These are phyloP conservation scores for Drosophila barbarae DNA, from an alignment of 2,888 invertebrate genomes.

Conservation along the genomic window DNA sequence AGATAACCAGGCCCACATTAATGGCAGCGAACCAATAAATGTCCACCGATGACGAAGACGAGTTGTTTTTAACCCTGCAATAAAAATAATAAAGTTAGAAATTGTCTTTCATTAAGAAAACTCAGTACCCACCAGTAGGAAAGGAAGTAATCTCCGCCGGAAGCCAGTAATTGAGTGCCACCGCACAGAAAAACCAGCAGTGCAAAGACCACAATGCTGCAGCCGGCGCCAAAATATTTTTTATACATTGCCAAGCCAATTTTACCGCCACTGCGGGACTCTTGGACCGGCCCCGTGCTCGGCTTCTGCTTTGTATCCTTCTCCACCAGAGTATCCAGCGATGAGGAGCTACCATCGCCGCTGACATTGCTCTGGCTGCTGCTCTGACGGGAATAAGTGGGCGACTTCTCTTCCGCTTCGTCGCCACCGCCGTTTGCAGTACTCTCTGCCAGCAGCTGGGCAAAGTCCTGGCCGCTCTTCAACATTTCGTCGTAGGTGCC, in stretches of 20 bases:
- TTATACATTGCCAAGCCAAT: constrained; percentile 83
- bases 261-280: constrained; percentile 83
- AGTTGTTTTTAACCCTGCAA: constrained; percentile 72
- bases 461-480: constrained; percentile 88
- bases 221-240: constrained; percentile 86
- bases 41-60: constrained; percentile 55
- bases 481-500: constrained; percentile 87
- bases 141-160: constrained; percentile 88
- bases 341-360: constrained; percentile 53
- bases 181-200: constrained; percentile 83
- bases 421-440: constrained; percentile 51
- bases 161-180: constrained; percentile 85
- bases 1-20: constrained; percentile 77
- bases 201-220: constrained; percentile 82
- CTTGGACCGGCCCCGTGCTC: constrained; percentile 78
- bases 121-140: constrained; percentile 83
- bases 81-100: neutral
- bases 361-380: constrained; percentile 61
- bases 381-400: constrained; percentile 57
- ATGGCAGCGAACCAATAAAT: constrained; percentile 81
- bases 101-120: accelerated
- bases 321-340: constrained; percentile 80
- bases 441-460: constrained; percentile 83
- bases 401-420: constrained; percentile 19
- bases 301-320: constrained; percentile 52